Evolutionary conservation across 2,888 invertebrate species (phyloP).

Genomic region (Cheiracanthium punctorium): DNA sequence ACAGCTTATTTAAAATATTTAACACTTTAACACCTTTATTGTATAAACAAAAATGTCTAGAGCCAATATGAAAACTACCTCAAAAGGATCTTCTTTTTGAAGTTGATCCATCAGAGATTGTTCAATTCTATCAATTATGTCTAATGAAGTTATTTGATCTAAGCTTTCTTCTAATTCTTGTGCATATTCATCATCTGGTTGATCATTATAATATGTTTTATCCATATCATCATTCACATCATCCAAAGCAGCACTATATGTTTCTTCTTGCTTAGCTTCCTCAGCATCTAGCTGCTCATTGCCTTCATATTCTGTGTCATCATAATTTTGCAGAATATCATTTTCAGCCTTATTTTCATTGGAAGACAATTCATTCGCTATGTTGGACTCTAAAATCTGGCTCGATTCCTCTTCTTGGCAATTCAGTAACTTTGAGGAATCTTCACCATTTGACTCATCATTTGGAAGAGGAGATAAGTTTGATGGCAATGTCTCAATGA

Average conservation of each 20-base stretch:
- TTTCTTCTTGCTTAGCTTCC: no score
- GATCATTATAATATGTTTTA: neutral
- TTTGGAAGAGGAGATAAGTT: constrained; percentile 62
- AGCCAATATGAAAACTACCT: constrained; percentile 22
- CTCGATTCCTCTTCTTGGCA: constrained; percentile 10
- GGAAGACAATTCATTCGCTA: neutral
- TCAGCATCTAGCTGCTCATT: no score
- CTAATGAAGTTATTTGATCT: constrained; percentile 51
- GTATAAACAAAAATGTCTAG: no score
- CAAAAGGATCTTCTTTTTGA: constrained; percentile 41
- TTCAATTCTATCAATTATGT: constrained; percentile 64
- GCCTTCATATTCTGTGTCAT: no score
- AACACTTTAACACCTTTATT: no score
- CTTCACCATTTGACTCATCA: constrained; percentile 66
- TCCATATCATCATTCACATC: neutral
- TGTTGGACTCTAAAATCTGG: neutral
- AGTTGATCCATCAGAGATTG: constrained; percentile 52
- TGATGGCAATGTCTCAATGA: constrained; percentile 53
- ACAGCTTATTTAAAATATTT: no score
- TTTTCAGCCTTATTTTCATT: neutral
- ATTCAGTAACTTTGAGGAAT: constrained; percentile 25
- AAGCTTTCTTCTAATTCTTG: constrained; percentile 53
- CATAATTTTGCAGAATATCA: neutral
- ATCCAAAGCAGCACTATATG: neutral
- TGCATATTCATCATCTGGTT: constrained; percentile 38